phyloP scores from a whole-genome alignment of 1,140 invertebrate species.

The Tetragnatha versicolor region DNA sequence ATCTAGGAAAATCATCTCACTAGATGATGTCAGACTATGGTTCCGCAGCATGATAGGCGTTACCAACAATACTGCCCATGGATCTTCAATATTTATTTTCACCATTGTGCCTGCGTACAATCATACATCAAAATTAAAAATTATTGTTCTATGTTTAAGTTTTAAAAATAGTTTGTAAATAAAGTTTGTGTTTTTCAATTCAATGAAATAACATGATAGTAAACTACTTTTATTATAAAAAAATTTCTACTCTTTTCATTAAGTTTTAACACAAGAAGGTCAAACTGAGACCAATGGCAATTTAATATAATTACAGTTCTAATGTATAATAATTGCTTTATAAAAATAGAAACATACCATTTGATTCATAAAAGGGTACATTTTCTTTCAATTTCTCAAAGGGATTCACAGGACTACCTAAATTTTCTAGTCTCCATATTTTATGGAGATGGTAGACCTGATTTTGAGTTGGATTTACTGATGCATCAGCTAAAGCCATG shows the following conservation, averaged over 20 bases:
- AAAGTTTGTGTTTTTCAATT: not conserved
- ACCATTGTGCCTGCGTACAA: not conserved
- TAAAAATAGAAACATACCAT: not conserved
- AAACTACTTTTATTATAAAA: not conserved
- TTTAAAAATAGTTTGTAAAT: too few relatives aligned
- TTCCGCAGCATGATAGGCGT: not conserved
- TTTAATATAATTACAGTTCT: not conserved
- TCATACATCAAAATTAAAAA: not conserved
- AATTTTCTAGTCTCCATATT: not conserved
- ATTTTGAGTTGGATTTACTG: not conserved
- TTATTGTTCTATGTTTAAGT: too few relatives aligned
- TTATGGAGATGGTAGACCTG: not conserved
- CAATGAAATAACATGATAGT: not conserved
- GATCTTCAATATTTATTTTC: not conserved
- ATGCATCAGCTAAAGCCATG: not conserved
- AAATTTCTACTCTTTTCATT: not conserved
- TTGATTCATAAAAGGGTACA: not conserved
- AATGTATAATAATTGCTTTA: not conserved
- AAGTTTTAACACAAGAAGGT: not conserved
- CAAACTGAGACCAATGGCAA: too few relatives aligned
- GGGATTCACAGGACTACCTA: not conserved
- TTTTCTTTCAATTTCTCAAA: not conserved
- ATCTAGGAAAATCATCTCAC: not conserved
- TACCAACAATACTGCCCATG: not conserved
- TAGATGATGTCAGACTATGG: not conserved